Conservation (phyloP, 2,797 vertebrate species). For the Urophycis tenuis region DNA sequence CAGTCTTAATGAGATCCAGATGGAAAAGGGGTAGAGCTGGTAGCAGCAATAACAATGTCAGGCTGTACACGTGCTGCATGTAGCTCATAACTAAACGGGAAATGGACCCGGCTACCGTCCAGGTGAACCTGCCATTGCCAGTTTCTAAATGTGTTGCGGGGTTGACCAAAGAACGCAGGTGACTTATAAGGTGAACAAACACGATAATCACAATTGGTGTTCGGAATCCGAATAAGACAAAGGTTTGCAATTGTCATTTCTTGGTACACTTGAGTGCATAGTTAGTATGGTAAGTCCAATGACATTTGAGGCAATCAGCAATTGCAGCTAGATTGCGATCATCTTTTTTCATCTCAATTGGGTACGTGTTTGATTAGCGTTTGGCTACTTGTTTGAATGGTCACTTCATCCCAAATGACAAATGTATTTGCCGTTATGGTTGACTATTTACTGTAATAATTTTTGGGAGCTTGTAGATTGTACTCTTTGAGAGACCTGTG, state of each 20-base stretch:
- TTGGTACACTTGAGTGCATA: neutral
- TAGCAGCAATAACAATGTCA: slow-evolving; percentile 21
- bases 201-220: neutral
- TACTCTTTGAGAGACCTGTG: neutral
- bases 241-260: neutral
- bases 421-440: too few species aligned
- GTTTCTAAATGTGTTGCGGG: neutral
- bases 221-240: neutral
- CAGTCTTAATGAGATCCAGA: slow-evolving; percentile 20
- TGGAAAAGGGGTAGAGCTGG: slow-evolving; percentile 10
- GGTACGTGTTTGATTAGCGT: neutral
- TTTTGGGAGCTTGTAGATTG: neutral
- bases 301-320: too few species aligned
- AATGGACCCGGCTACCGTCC: slow-evolving; percentile 1
- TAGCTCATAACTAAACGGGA: neutral
- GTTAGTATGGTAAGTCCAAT: neutral
- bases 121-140: neutral
- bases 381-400: neutral
- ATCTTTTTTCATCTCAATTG: neutral
- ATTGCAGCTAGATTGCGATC: neutral
- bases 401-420: neutral
- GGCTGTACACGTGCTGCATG: neutral
- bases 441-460: neutral
- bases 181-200: neutral
- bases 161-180: neutral